phyloP scores from a whole-genome alignment of 2,888 invertebrate species.

The Augochlorella aurata region DNA sequence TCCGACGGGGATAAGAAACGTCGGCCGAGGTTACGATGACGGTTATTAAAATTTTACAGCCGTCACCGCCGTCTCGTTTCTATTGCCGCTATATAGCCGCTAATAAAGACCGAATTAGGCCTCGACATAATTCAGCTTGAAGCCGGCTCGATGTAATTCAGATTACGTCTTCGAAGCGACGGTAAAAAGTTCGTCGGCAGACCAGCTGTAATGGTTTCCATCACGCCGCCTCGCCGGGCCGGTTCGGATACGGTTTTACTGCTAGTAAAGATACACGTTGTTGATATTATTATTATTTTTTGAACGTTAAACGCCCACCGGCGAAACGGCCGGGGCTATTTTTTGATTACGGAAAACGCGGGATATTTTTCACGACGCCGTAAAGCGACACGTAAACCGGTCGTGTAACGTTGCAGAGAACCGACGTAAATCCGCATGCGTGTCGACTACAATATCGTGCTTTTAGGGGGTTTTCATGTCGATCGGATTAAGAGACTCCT shows the following conservation, averaged over 20 bases:
- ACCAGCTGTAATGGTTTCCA: not conserved
- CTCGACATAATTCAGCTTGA: not conserved
- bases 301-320: not conserved
- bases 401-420: conserved; percentile 26
- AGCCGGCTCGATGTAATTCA: conserved; percentile 15
- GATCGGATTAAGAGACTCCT: not conserved
- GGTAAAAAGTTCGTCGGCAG: conserved; percentile 15
- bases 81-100: not conserved
- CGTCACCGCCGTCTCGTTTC: not conserved
- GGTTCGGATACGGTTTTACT: not conserved
- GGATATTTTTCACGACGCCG: conserved; percentile 54
- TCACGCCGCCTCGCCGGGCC: not conserved
- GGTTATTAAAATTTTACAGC: conserved; percentile 26
- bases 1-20: not conserved
- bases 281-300: conserved; percentile 21
- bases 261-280: conserved; percentile 21
- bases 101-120: conserved; percentile 15
- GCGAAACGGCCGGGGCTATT: not conserved
- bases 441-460: not conserved
- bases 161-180: conserved; percentile 21
- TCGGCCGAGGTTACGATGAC: not conserved
- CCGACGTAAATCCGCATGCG: conserved; percentile 27
- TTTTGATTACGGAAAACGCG: conserved; percentile 17
- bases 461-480: not conserved
- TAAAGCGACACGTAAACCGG: conserved; percentile 52